These are phyloP conservation scores for Lacanobia oleracea DNA, from an alignment of 2,888 invertebrate species.

Conservation along the genomic window DNA sequence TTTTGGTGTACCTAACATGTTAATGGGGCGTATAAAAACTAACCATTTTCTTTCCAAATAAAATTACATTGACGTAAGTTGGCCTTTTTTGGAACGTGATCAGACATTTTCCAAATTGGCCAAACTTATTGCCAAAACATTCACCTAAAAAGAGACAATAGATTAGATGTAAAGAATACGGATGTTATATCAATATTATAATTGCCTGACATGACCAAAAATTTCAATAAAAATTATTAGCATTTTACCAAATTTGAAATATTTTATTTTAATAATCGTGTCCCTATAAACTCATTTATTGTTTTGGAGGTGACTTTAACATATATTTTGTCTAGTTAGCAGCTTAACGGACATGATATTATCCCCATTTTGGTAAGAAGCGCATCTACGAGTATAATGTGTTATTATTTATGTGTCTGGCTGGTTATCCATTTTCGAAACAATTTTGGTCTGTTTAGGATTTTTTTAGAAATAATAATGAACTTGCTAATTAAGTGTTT, in stretches of 20 bases:
- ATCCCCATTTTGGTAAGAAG: conserved; percentile 26
- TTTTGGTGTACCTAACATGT: neutral
- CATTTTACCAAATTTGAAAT: conserved; percentile 45
- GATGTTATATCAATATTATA: conserved; percentile 37
- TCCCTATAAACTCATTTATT: conserved; percentile 45
- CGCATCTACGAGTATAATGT: conserved; percentile 35
- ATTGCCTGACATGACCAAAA: conserved; percentile 47
- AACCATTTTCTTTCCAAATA: neutral
- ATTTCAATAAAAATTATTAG: conserved; percentile 34
- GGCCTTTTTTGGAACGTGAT: neutral
- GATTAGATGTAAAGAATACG: conserved; percentile 21
- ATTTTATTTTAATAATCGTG: conserved; percentile 50
- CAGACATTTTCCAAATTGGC: neutral
- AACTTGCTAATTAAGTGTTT: conserved; percentile 8
- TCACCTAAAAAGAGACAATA: conserved; percentile 44
- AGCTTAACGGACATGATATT: conserved; percentile 41
- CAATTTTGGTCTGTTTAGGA: conserved; percentile 20
- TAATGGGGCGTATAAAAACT: neutral
- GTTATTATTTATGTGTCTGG: conserved; percentile 63
- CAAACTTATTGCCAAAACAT: conserved; percentile 20
- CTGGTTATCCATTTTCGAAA: conserved; percentile 30
- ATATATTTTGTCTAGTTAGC: conserved; percentile 38
- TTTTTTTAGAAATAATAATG: conserved; percentile 26
- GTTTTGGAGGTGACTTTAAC: conserved; percentile 6
- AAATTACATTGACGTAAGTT: neutral